These are phyloP conservation scores for Entomobrya proxima DNA, from an alignment of 2,888 invertebrate species.

Conservation along the genomic window DNA sequence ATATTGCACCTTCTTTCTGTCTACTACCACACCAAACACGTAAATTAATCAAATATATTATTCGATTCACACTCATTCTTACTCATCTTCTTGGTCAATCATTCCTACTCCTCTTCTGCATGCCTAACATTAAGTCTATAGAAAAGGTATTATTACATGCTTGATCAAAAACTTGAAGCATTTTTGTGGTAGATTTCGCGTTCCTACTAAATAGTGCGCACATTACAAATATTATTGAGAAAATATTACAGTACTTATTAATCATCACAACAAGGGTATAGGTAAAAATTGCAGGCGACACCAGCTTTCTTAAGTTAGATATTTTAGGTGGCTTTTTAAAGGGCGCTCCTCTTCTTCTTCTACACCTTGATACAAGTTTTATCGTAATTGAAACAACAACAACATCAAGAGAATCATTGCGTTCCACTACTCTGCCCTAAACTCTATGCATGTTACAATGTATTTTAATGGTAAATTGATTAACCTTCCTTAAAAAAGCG, in stretches of 20 bases:
- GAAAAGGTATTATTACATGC: background rate
- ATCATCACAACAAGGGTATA: conserved; percentile 42
- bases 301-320: background rate
- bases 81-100: conserved; percentile 34
- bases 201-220: background rate
- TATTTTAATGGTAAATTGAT: conserved; percentile 16
- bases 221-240: background rate
- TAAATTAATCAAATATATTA: background rate
- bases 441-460: background rate
- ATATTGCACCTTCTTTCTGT: conserved; percentile 32
- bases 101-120: conserved; percentile 10
- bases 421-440: too few relatives aligned
- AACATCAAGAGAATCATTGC: too few relatives aligned
- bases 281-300: conserved; percentile 13
- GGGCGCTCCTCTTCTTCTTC: background rate
- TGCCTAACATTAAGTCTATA: too few relatives aligned
- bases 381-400: background rate
- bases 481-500: conserved; percentile 44
- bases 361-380: background rate
- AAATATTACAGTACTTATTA: conserved; percentile 40
- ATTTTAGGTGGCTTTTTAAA: background rate
- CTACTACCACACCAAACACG: background rate
- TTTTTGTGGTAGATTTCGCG: background rate
- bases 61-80: conserved; percentile 18
- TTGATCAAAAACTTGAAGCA: conserved; percentile 29